Evolutionary conservation across 1,140 invertebrate species (phyloP), one percentile per base, ranked within the genome.

Genomic region (Stegodyphus mimosarum): DNA sequence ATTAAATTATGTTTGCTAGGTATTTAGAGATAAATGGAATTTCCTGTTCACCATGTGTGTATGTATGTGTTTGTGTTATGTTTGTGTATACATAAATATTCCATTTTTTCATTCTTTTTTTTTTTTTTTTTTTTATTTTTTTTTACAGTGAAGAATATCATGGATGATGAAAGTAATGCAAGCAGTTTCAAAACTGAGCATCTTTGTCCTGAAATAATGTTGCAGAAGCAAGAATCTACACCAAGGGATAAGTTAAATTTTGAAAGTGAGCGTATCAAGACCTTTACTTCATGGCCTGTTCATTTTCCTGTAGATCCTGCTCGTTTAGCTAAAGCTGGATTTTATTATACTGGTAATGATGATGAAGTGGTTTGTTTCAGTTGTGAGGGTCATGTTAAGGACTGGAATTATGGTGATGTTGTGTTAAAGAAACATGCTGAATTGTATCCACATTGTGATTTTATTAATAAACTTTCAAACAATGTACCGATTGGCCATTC

Each of bases 251-350:
- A 83, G 64, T 74, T 72, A 52, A 17, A 48, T n/a, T 72, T n/a
- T 79, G 88, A 89, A 87, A 77, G 86, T 75, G 83, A 87, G 52
- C 87, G 88, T 84, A 90, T 95, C 67, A 91, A 91, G 89, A 95
- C 93, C 53, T 96, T 95, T 89, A 87, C 86, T 17, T 91, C 92
- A 87, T 96, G 95, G 95, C 95, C 94, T 69, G 86, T 90, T 18
- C 92, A 93, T 89, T 93, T 93, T 33, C 90, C 92, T 52, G 92
- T 95, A 2, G 92, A 92, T 89, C 90, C 93, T 15, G 89, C 90
- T 60, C 91, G 93, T 88, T 92, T 97, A 87, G 95, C 95, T 5
- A 93, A 93, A 89, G 95, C 94, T 66, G 96, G 96, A 11, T 97
- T 97, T 91, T 96, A 93, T 89, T 95, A 94, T 71, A 94, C 93